These are phyloP conservation scores for Zapornia atra DNA, from an alignment of 2,113 vertebrate species.

Conservation along the genomic window DNA sequence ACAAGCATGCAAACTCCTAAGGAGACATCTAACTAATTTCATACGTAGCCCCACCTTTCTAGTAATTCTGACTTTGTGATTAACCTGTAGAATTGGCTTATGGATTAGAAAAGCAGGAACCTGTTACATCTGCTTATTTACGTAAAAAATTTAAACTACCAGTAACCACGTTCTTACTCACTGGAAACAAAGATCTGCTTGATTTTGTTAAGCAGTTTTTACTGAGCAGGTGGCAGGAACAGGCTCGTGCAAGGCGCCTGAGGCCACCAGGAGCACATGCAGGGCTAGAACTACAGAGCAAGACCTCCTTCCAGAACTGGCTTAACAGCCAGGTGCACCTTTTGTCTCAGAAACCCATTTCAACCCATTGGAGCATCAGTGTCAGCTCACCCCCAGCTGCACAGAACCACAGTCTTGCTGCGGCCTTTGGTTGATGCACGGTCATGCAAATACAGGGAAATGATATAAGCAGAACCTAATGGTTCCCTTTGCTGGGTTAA, in stretches of 20 bases:
- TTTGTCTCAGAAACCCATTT: not conserved
- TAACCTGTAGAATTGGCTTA: not conserved
- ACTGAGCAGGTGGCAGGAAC: not conserved
- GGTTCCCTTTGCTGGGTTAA: not conserved
- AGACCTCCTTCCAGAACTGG: not conserved
- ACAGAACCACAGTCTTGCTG: not conserved
- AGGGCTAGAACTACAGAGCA: not conserved
- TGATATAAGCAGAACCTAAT: not conserved
- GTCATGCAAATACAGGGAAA: not conserved
- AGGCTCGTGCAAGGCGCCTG: not conserved
- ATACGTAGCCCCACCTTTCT: not conserved
- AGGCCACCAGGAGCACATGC: not conserved
- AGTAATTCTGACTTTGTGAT: not conserved
- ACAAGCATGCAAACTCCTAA: not conserved
- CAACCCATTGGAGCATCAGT: not conserved
- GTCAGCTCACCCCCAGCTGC: not conserved
- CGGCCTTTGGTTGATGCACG: not conserved
- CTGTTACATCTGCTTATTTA: not conserved
- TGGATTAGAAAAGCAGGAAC: not conserved
- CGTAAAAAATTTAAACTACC: not conserved
- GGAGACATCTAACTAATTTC: not conserved
- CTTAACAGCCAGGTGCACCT: not conserved
- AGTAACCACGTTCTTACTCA: not conserved
- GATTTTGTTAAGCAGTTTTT: not conserved
- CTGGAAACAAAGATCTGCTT: not conserved